Base-by-base conservation (phyloP, 1,140 invertebrate species). In the Pogonognathellus flavescens region DNA sequence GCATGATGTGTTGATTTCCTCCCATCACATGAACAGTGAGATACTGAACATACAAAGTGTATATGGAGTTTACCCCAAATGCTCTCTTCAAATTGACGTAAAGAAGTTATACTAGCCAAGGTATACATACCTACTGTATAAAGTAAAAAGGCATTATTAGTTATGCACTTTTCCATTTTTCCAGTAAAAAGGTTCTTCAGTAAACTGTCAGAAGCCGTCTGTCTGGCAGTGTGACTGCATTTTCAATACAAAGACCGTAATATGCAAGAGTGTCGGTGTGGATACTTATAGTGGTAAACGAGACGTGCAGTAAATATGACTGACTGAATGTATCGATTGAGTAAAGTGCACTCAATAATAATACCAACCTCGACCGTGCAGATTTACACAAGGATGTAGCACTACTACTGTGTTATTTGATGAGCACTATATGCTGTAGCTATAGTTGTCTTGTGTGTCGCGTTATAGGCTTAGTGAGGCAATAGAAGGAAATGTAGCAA, bases 1-100 rank as follows among this genome's bases (percentile, higher is more conserved):
- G 66, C 22, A n/a, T 50, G 70, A 76, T 76, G 41, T 76, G 70
- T 76, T 76, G 70, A 76, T 76, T 76, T 76, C 70, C 70, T 76
- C n/a, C 70, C 70, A 41, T 49, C 41, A 70, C 49, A 50, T 8
- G 1, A 13, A 16, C 4, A 76, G 41, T 18, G n/a, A 76, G 70
- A 76, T 76, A 76, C 70, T 50, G 13, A 14, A n/a, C 14, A 76
- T n/a, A 9, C 31, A 9, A 13, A 49, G 59, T 62, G 59, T 62
- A 41, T 41, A 41, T 41, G 31, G 31, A 41, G 18, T n/a, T 76
- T 50, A 18, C 25, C 70, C 70, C 25, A 76, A 49, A 76, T 49
- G 41, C 70, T 50, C 16, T 2, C 70, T 49, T 62, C 53, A 55
- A 55, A 55, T 16, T 11, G 11, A 55, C 60, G 25, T 66, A 66